phyloP scores from a whole-genome alignment of 2,888 invertebrate species.

The Diaphora mendica region DNA sequence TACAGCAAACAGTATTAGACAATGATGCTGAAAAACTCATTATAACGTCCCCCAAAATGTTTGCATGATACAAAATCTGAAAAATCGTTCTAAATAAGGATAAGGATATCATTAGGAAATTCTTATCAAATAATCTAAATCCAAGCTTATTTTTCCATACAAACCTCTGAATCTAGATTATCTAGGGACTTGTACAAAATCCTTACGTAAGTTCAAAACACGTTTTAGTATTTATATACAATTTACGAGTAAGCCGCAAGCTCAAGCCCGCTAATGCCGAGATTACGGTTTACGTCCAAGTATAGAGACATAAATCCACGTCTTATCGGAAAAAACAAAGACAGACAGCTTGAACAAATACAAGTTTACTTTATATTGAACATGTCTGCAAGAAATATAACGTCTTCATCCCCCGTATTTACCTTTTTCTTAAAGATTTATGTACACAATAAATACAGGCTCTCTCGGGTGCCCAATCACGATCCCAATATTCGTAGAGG shows the following conservation, averaged over 20 bases:
- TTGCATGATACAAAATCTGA: neutral
- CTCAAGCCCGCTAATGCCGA: constrained; percentile 26
- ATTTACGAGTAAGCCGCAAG: constrained; percentile 12
- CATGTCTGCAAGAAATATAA: constrained; percentile 57
- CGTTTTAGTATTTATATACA: constrained; percentile 19
- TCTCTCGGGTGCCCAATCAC: constrained; percentile 74
- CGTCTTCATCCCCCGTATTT: constrained; percentile 60
- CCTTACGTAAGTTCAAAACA: constrained; percentile 8
- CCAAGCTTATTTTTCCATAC: neutral
- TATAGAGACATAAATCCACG: constrained; percentile 36
- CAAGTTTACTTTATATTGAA: constrained; percentile 49
- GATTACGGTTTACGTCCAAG: constrained; percentile 36
- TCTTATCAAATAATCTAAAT: neutral
- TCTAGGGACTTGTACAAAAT: neutral
- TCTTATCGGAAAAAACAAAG: constrained; percentile 38
- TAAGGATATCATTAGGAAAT: neutral
- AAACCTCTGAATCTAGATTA: neutral
- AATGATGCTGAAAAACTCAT: neutral
- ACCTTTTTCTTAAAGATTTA: constrained; percentile 76
- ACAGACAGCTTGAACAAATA: constrained; percentile 38
- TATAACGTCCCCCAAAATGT: neutral
- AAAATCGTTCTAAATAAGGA: neutral
- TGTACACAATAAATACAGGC: constrained; percentile 75
- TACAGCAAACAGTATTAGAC: neutral
- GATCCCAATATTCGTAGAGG: constrained; percentile 66